Conservation (phyloP, 1,140 invertebrate species). For the Pachyrhynchus sulphureomaculatus region DNA sequence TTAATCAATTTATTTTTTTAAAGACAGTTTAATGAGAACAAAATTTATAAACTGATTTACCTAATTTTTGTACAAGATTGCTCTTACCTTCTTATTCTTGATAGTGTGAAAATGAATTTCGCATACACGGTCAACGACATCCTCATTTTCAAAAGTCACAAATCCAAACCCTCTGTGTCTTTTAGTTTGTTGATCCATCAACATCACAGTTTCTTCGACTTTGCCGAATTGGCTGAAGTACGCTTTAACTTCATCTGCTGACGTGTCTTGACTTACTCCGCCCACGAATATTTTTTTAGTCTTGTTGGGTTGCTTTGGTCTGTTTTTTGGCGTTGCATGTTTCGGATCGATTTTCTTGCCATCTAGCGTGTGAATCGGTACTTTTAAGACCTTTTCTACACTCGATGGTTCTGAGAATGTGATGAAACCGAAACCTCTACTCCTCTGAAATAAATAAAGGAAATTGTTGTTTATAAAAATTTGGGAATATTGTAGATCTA, state of each 20-base stretch:
- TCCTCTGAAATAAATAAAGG: constrained; percentile 63
- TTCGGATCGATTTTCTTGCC: constrained; percentile 94
- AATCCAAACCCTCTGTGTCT: constrained; percentile 89
- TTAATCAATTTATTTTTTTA: too few species aligned
- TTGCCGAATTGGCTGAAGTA: constrained; percentile 91
- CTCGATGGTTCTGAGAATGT: constrained; percentile 86
- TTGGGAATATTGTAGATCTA: background rate
- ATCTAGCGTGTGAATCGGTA: constrained; percentile 88
- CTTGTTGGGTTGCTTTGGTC: constrained; percentile 80
- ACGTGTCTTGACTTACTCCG: constrained; percentile 88
- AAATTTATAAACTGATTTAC: too few species aligned
- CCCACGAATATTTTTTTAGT: constrained; percentile 93
- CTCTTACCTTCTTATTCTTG: constrained; percentile 85
- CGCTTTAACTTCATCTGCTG: constrained; percentile 85
- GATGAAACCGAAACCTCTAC: constrained; percentile 91
- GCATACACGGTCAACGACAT: constrained; percentile 87
- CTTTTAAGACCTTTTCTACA: constrained; percentile 86
- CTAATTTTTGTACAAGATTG: too few species aligned
- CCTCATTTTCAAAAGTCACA: constrained; percentile 89
- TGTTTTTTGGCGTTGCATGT: constrained; percentile 87
- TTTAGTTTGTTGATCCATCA: constrained; percentile 93
- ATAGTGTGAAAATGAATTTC: constrained; percentile 90
- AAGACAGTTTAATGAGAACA: too few species aligned
- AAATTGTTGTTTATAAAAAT: background rate
- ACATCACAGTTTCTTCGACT: constrained; percentile 90